Conservation (phyloP, 2,888 invertebrate genomes). For the Marronus borbonicus region DNA sequence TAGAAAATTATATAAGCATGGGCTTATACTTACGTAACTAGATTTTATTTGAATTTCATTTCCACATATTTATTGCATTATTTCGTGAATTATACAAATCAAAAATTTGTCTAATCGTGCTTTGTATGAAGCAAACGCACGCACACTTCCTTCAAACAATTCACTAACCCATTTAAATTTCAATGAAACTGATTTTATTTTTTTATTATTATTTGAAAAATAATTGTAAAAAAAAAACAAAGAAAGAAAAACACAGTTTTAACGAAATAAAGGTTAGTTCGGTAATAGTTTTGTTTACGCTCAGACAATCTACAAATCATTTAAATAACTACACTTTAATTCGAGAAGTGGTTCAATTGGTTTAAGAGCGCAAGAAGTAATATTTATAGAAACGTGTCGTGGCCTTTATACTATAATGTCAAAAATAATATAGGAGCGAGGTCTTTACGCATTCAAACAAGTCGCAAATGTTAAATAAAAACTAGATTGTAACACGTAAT, state of each 20-base stretch:
- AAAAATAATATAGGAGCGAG: conserved; percentile 33
- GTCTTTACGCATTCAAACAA: conserved; percentile 28
- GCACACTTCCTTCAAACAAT: too few relatives aligned
- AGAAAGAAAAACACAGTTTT: conserved; percentile 3
- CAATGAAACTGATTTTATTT: too few relatives aligned
- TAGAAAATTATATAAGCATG: too few relatives aligned
- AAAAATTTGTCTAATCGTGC: too few relatives aligned
- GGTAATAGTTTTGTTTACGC: conserved; percentile 34
- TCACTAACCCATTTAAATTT: too few relatives aligned
- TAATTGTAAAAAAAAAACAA: background rate
- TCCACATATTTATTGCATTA: too few relatives aligned
- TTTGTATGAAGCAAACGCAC: too few relatives aligned
- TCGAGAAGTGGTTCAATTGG: conserved; percentile 31
- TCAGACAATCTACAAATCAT: conserved; percentile 5
- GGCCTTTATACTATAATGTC: conserved; percentile 29
- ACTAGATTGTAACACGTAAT: conserved; percentile 1
- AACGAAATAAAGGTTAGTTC: background rate
- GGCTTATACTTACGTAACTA: too few relatives aligned
- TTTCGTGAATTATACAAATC: too few relatives aligned
- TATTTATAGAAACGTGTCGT: conserved; percentile 32
- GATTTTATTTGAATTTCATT: too few relatives aligned
- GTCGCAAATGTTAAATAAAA: conserved; percentile 27
- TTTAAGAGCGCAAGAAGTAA: conserved; percentile 23
- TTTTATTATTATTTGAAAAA: too few relatives aligned
- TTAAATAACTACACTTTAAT: conserved; percentile 38